Evolutionary conservation across 2,113 vertebrate species (phyloP).

Genomic region (Centrocercus urophasianus): DNA sequence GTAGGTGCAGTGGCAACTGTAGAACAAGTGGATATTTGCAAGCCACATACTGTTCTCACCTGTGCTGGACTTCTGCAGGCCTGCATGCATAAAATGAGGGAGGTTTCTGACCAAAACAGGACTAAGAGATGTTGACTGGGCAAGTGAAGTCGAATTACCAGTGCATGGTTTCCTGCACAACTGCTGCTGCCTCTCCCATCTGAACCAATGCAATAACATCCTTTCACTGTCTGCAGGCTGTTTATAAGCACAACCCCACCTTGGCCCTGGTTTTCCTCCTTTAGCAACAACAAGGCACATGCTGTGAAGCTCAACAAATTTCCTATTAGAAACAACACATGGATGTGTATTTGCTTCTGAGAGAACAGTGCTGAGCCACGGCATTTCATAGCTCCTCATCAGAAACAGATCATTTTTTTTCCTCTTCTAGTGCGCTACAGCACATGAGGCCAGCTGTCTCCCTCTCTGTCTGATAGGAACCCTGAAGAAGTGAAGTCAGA

Average conservation of each 20-base stretch:
- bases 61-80: neutral
- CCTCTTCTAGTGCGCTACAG: neutral
- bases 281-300: neutral
- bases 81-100: neutral
- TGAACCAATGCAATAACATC: neutral
- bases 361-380: neutral
- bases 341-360: neutral
- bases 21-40: fast-evolving
- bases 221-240: neutral
- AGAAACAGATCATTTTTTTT: neutral
- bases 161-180: neutral
- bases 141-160: neutral
- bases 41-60: neutral
- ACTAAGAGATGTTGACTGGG: neutral
- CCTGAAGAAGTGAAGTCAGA: neutral
- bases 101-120: neutral
- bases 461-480: neutral
- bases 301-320: fast-evolving
- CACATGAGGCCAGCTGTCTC: neutral
- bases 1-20: neutral
- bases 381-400: neutral
- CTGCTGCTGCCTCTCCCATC: neutral
- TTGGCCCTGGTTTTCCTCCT: neutral
- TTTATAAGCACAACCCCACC: neutral
- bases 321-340: fast-evolving